These are phyloP conservation scores for Pseudotriccus pelzelni DNA, from an alignment of 2,797 vertebrate species.

Conservation along the genomic window DNA sequence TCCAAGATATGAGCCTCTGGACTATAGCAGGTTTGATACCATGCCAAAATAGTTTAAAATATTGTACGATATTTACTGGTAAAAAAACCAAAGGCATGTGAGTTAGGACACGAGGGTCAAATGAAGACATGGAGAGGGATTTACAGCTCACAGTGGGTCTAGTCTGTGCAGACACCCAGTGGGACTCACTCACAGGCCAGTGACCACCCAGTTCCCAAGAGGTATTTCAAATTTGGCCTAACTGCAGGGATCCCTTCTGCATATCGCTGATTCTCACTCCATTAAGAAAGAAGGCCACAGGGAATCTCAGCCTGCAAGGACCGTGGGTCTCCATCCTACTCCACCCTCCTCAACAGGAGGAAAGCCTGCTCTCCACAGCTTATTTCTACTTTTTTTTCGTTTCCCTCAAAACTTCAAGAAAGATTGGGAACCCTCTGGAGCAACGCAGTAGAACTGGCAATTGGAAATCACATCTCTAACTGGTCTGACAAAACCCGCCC, in stretches of 20 bases:
- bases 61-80: neutral
- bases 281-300: neutral
- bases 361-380: neutral
- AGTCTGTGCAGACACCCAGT: neutral
- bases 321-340: neutral
- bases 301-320: neutral
- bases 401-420: neutral
- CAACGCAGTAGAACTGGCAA: fast-evolving
- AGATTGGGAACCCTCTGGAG: fast-evolving
- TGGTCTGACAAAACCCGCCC: neutral
- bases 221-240: neutral
- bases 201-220: neutral
- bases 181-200: neutral
- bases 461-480: neutral
- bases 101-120: neutral
- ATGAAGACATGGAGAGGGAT: neutral
- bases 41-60: neutral
- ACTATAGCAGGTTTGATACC: neutral
- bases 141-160: neutral
- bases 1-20: neutral
- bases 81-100: neutral
- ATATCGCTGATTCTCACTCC: neutral
- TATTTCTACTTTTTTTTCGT: neutral
- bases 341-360: neutral
- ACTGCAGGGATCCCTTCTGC: neutral